These are phyloP conservation scores for Epinephelus malabaricus DNA, from an alignment of 2,797 vertebrate species.

Conservation along the genomic window DNA sequence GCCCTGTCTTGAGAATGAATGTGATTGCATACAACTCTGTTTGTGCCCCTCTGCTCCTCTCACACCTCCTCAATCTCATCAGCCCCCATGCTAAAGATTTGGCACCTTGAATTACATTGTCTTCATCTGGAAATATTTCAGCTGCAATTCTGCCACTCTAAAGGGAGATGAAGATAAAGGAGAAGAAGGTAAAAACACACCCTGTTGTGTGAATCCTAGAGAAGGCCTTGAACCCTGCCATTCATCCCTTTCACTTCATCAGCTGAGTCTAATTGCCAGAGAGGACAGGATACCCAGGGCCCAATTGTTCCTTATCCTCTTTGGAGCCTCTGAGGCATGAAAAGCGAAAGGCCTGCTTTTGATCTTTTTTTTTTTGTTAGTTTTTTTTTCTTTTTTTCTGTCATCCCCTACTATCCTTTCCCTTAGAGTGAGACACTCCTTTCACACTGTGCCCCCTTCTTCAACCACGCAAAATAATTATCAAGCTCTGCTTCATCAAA, in stretches of 20 bases:
- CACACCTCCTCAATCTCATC: constrained; percentile 80
- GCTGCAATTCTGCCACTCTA: constrained; percentile 93
- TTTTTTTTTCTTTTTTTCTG: constrained; percentile 76
- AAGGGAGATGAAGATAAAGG: constrained; percentile 85
- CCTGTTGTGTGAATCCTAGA: constrained; percentile 98
- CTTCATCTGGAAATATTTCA: constrained; percentile 99
- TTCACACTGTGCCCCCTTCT: constrained; percentile 91
- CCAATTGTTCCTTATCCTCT: constrained; percentile 99
- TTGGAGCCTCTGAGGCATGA: constrained; percentile 99
- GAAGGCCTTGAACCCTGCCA: constrained; percentile 99
- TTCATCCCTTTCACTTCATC: constrained; percentile 99
- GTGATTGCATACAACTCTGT: constrained; percentile 65
- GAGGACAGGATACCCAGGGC: constrained; percentile 98
- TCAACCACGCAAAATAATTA: constrained; percentile 99
- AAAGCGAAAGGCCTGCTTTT: constrained; percentile 98
- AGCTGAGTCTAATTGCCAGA: constrained; percentile 99
- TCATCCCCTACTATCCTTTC: constrained; percentile 91
- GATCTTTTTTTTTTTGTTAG: constrained; percentile 91
- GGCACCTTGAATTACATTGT: constrained; percentile 87
- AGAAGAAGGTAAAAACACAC: constrained; percentile 89
- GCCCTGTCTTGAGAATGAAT: constrained; percentile 52
- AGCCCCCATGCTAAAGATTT: constrained; percentile 82
- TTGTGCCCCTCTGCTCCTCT: constrained; percentile 77
- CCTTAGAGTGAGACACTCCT: constrained; percentile 96
- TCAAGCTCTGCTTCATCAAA: constrained; percentile 98